Evolutionary conservation across 2,888 invertebrate species (phyloP).

Genomic region (Phasia obesa): DNA sequence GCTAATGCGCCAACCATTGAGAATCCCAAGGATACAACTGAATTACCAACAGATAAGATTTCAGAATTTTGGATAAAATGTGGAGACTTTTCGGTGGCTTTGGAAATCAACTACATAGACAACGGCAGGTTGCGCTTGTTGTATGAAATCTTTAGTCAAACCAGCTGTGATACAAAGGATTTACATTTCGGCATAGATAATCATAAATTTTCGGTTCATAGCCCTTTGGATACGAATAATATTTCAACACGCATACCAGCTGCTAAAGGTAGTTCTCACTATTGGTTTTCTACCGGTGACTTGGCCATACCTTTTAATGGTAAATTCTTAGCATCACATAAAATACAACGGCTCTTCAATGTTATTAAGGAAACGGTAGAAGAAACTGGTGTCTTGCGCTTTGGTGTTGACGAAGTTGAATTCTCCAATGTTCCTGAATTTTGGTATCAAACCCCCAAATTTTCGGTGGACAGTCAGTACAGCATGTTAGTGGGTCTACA

Average conservation of each 20-base stretch:
- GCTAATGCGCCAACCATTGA: slow-evolving; percentile 74
- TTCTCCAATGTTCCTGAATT: slow-evolving; percentile 78
- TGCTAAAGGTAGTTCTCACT: slow-evolving; percentile 77
- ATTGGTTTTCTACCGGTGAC: slow-evolving; percentile 80
- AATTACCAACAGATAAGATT: slow-evolving; percentile 15
- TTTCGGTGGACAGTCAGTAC: slow-evolving; percentile 79
- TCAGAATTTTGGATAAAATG: slow-evolving; percentile 78
- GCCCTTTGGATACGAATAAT: slow-evolving; percentile 42
- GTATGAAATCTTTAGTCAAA: slow-evolving; percentile 79
- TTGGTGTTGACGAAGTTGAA: slow-evolving; percentile 79
- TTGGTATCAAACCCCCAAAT: slow-evolving; percentile 73
- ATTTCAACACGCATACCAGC: slow-evolving; percentile 72
- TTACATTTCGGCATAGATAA: slow-evolving; percentile 79
- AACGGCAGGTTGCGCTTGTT: slow-evolving; percentile 75
- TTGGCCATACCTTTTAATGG: slow-evolving; percentile 79
- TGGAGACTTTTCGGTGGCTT: slow-evolving; percentile 76
- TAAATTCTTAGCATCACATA: slow-evolving; percentile 74
- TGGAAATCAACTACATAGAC: slow-evolving; percentile 75
- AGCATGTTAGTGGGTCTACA: slow-evolving; percentile 79
- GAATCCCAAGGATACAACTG: slow-evolving; percentile 66
- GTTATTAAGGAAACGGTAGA: slow-evolving; percentile 74
- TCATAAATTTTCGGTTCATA: slow-evolving; percentile 74
- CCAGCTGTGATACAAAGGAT: slow-evolving; percentile 75
- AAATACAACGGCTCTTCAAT: slow-evolving; percentile 76
- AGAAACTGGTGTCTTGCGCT: slow-evolving; percentile 71